Base-by-base conservation (phyloP, 2,113 vertebrate species). In the Haemorhous mexicanus region DNA sequence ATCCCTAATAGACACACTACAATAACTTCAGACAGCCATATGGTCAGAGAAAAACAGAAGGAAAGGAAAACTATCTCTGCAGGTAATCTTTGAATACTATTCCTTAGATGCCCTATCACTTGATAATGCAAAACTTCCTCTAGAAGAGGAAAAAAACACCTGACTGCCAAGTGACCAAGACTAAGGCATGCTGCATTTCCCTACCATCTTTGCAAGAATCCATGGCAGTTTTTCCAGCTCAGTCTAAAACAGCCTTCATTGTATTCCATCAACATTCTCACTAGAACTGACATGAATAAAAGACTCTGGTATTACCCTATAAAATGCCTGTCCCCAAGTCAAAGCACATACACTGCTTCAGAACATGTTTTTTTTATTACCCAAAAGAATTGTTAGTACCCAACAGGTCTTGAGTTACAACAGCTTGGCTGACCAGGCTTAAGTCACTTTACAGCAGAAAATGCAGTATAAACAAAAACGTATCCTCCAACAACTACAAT, bases 271-370 rank as follows among this genome's bases (percentile, higher is more conserved):
- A 90, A 58, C 61, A 92, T 85, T 46, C 32, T 85, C 78, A 74
- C 61, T 58, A 87, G 75, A 77, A 58, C 13, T 9, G 73, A 72
- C 58, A 87, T 62, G 63, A 93, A 89, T 89, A 93, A 92, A 91
- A 92, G 32, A 8, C 68, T 56, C 14, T 52, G 55, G 61, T 90
- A 95, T 94, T 94, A 91, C 70, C 79, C 91, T 77, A 78, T 72
- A 92, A 94, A 96, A 96, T 75, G 28, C 41, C 52, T 91, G 89
- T 79, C 62, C 49, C 76, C 46, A 55, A 74, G 84, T 84, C 66
- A 80, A 15, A 94, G 55, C 47, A 73, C 53, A 89, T 7, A 32
- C 20, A 73, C 35, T 58, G 66, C 91, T 95, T 88, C 78, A 61
- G 56, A 92, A 86, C 35, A 69, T 1, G 0, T 93, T 82, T 91